phyloP scores from a whole-genome alignment of 2,888 invertebrate genomes.

The Ennomos quercinarius region DNA sequence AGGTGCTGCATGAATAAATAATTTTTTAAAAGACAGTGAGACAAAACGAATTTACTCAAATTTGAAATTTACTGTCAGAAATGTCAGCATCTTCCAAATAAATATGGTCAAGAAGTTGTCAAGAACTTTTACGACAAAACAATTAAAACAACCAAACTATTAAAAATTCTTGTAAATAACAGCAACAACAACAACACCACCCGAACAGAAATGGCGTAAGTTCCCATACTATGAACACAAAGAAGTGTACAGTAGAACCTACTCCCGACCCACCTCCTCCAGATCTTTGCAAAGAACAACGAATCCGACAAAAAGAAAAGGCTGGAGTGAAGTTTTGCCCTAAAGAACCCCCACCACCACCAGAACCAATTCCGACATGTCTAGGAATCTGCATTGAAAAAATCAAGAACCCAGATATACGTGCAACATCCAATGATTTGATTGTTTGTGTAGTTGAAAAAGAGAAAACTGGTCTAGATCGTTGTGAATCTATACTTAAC shows the following conservation, averaged over 20 bases:
- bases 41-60: no score
- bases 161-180: no score
- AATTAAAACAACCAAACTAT: no score
- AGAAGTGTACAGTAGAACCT: slow-evolving; percentile 56
- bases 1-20: no score
- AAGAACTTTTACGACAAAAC: no score
- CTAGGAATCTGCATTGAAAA: slow-evolving; percentile 62
- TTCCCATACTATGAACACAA: slow-evolving; percentile 54
- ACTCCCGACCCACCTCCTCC: slow-evolving; percentile 53
- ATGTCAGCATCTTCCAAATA: no score
- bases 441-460: slow-evolving; percentile 54
- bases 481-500: slow-evolving; percentile 56
- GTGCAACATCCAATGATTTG: slow-evolving; percentile 32
- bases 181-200: no score
- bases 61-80: no score
- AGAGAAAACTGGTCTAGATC: slow-evolving; percentile 48
- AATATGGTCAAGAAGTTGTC: no score
- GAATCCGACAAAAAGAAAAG: slow-evolving; percentile 49
- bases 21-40: no score
- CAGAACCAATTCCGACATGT: slow-evolving; percentile 50
- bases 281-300: slow-evolving; percentile 56
- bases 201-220: no score
- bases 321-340: slow-evolving; percentile 63
- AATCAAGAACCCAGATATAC: slow-evolving; percentile 60
- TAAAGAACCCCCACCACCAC: slow-evolving; percentile 49